A percentile compares a stretch with the other conserved stretches of the same genome.
Evolutionary conservation across 2,797 vertebrate species (phyloP).

Genomic region (Galaxias olidus): DNA sequence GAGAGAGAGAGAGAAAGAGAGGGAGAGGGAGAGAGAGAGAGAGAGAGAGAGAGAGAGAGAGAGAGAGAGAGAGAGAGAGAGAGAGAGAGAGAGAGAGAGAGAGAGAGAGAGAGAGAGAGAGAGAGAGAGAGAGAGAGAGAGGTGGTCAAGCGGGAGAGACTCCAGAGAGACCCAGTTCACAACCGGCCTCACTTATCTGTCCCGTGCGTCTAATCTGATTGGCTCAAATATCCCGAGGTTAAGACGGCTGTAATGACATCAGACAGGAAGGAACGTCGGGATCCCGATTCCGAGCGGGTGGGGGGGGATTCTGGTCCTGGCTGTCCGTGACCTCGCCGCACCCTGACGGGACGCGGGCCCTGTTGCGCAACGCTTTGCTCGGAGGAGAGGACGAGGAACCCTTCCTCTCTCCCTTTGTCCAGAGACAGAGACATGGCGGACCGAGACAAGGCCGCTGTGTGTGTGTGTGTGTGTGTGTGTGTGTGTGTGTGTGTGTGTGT

Average conservation of each 20-base stretch:
- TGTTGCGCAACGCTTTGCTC: too few species aligned
- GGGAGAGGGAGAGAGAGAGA: conserved; percentile 43
- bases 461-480: too few species aligned
- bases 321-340: too few species aligned
- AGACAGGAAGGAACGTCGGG: conserved; percentile 51
- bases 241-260: conserved; percentile 51
- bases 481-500: too few species aligned
- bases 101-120: conserved; percentile 24
- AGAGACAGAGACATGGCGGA: too few species aligned
- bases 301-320: too few species aligned
- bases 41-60: conserved; percentile 1
- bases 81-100: conserved; percentile 8
- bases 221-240: conserved; percentile 63
- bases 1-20: conserved; percentile 36
- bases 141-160: background rate
- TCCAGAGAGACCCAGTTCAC: conserved; percentile 2
- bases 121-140: conserved; percentile 1
- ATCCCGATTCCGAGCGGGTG: background rate
- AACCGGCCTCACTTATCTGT: conserved; percentile 55
- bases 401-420: too few species aligned
- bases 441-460: too few species aligned
- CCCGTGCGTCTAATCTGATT: conserved; percentile 62
- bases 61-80: background rate
- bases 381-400: too few species aligned
- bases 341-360: too few species aligned